phyloP scores from a whole-genome alignment of 1,140 invertebrate genomes.

The Reticulitermes speratus region DNA sequence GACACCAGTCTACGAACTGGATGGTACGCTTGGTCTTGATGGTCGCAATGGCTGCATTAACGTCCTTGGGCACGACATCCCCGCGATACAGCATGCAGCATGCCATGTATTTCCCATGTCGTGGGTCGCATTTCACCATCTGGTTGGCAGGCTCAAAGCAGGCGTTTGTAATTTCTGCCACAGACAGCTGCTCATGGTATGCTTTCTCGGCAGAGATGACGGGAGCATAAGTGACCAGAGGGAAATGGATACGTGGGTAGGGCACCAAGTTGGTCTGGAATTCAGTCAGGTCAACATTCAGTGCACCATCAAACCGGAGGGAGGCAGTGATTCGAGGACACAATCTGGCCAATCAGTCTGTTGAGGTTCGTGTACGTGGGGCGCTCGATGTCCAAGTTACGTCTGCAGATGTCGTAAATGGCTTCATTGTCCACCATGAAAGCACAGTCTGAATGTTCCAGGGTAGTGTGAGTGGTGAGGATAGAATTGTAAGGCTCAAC shows the following conservation, averaged over 20 bases:
- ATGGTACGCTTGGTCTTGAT: constrained; percentile 83
- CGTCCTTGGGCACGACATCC: constrained; percentile 62
- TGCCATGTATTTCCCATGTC: constrained; percentile 89
- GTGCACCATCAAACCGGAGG: constrained; percentile 67
- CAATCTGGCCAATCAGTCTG: constrained; percentile 80
- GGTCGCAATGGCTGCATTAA: constrained; percentile 80
- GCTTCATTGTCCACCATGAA: constrained; percentile 91
- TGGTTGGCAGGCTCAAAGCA: constrained; percentile 88
- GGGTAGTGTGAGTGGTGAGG: constrained; percentile 65
- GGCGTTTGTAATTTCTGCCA: constrained; percentile 87
- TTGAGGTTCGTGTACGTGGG: constrained; percentile 80
- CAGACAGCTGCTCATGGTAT: constrained; percentile 78
- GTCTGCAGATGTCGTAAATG: constrained; percentile 88
- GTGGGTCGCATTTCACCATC: constrained; percentile 91
- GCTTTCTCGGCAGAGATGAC: constrained; percentile 84
- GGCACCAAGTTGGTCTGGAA: constrained; percentile 84
- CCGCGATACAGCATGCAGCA: constrained; percentile 76
- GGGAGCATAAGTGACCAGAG: constrained; percentile 80
- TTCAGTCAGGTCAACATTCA: constrained; percentile 77
- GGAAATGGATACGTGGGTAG: constrained; percentile 82
- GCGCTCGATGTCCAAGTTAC: constrained; percentile 83
- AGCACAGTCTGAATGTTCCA: constrained; percentile 82
- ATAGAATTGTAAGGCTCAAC: constrained; percentile 69
- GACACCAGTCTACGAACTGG: constrained; percentile 90
- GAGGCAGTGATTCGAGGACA: constrained; percentile 85